Evolutionary conservation across 2,113 vertebrate genomes (phyloP).

Genomic region (Hemibagrus wyckioides): DNA sequence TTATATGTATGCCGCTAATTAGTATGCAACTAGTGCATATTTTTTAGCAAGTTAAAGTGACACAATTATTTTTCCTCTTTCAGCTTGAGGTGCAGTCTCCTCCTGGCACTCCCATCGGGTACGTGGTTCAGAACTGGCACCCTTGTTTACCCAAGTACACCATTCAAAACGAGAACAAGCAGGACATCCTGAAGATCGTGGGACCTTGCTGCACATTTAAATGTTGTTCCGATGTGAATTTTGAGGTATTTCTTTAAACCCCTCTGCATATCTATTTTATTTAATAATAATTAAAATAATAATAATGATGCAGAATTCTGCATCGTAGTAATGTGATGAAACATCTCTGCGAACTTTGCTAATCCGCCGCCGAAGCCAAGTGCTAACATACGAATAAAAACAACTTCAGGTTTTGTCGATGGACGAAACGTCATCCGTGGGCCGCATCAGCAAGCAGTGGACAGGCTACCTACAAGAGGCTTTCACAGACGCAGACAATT

Average conservation of each 20-base stretch:
- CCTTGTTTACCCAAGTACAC: constrained; percentile 77
- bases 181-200: constrained; percentile 72
- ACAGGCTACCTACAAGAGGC: constrained; percentile 56
- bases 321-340: not conserved
- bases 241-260: constrained; percentile 70
- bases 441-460: constrained; percentile 69
- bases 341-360: no score
- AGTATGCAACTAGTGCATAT: no score
- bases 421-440: constrained; percentile 46
- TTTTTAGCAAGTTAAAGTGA: not conserved
- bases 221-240: constrained; percentile 77
- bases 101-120: constrained; percentile 78
- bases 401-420: constrained; percentile 53
- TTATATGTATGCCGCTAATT: not conserved
- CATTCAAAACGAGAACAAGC: constrained; percentile 75
- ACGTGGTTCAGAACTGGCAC: constrained; percentile 80
- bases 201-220: constrained; percentile 74
- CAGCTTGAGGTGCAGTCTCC: constrained; percentile 82
- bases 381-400: no score
- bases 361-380: no score
- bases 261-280: not conserved
- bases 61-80: not conserved
- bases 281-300: not conserved
- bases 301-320: not conserved
- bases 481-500: constrained; percentile 66